These are phyloP conservation scores for Acanthosepion pharaonis DNA, from an alignment of 2,888 invertebrate species.

Conservation along the genomic window DNA sequence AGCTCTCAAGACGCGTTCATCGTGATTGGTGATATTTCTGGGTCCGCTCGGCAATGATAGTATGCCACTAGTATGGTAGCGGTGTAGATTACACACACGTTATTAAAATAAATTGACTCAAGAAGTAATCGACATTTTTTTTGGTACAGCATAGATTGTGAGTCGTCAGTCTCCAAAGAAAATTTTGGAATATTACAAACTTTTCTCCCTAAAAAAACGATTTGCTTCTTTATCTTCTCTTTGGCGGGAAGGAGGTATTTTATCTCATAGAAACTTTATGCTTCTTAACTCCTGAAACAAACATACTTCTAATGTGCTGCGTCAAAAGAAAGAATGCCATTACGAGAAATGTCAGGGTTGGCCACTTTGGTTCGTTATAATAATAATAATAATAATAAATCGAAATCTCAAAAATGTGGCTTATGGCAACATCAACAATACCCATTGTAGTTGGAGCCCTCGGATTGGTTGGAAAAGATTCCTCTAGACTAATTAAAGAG, in stretches of 20 bases:
- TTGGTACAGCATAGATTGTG: neutral
- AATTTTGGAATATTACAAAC: neutral
- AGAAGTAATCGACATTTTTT: neutral
- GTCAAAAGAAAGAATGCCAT: neutral
- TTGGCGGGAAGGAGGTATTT: neutral
- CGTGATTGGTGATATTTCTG: too few relatives aligned
- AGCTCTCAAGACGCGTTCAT: too few relatives aligned
- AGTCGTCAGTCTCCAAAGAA: neutral
- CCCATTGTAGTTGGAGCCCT: too few relatives aligned
- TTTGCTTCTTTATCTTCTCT: neutral
- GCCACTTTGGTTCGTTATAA: neutral
- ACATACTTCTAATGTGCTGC: neutral
- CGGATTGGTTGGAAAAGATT: too few relatives aligned
- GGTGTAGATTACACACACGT: too few relatives aligned
- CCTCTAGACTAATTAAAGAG: too few relatives aligned
- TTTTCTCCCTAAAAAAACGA: neutral
- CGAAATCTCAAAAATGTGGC: too few relatives aligned
- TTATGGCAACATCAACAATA: too few relatives aligned
- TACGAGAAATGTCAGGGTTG: slow-evolving; percentile 16
- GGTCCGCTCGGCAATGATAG: too few relatives aligned
- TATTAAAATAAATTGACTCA: too few relatives aligned
- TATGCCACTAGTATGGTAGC: too few relatives aligned
- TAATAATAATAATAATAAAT: too few relatives aligned
- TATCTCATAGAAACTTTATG: neutral
- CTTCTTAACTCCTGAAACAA: neutral